Evolutionary conservation across 2,888 invertebrate species (phyloP).

Genomic region (Cryptus armator): DNA sequence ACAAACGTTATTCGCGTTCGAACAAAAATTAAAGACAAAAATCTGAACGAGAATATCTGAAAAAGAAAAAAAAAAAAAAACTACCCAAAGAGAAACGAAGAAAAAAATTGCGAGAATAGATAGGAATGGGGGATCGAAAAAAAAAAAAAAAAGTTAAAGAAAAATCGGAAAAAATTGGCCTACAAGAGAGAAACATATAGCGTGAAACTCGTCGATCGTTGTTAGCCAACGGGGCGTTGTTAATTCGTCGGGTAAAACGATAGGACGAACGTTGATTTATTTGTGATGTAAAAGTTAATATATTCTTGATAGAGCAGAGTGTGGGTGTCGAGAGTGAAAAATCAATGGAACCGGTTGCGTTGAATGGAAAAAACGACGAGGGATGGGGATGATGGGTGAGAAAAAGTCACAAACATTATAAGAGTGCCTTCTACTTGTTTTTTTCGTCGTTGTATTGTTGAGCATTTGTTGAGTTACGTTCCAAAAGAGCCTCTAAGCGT

Average conservation of each 20-base stretch:
- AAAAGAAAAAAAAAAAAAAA: slow-evolving; percentile 14
- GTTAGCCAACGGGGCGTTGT: slow-evolving; percentile 49
- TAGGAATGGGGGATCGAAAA: not conserved
- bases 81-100: slow-evolving; percentile 32
- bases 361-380: not conserved
- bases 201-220: slow-evolving; percentile 40
- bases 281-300: slow-evolving; percentile 60
- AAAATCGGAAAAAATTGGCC: slow-evolving; percentile 28
- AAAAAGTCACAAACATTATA: slow-evolving; percentile 68
- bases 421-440: slow-evolving; percentile 85
- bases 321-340: slow-evolving; percentile 12
- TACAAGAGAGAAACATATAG: slow-evolving; percentile 14
- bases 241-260: slow-evolving; percentile 52
- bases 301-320: slow-evolving; percentile 33
- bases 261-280: slow-evolving; percentile 50
- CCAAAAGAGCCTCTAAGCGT: slow-evolving; percentile 83
- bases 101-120: slow-evolving; percentile 22
- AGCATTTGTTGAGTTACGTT: slow-evolving; percentile 84
- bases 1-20: slow-evolving; percentile 16
- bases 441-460: slow-evolving; percentile 83
- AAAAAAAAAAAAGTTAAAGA: slow-evolving; percentile 7
- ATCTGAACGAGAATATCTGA: not conserved
- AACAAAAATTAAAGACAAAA: not conserved
- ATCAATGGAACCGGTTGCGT: slow-evolving; percentile 7
- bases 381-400: not conserved